Conservation (phyloP, 2,113 vertebrate species). For the Neodon shergylaensis region DNA sequence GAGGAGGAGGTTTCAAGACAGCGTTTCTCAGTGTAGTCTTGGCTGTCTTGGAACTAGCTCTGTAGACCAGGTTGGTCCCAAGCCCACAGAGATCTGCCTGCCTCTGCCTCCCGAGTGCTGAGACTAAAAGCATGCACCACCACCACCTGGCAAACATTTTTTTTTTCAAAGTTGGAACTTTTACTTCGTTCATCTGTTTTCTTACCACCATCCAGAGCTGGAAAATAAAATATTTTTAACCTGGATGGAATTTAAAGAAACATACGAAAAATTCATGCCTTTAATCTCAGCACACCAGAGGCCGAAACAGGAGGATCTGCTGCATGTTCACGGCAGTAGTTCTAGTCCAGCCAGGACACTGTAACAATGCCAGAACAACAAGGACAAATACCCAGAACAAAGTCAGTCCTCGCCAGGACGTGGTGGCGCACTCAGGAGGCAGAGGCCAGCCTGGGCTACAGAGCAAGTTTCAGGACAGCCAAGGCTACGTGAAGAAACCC, state of each 20-base stretch:
- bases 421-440: not conserved
- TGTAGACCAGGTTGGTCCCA: too few species aligned
- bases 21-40: too few species aligned
- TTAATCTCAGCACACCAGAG: not conserved
- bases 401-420: fast-evolving
- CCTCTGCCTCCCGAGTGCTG: too few species aligned
- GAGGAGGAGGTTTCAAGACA: too few species aligned
- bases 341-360: not conserved
- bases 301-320: not conserved
- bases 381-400: not conserved
- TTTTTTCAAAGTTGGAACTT: slow-evolving; percentile 36
- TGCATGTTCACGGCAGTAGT: not conserved
- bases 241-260: slow-evolving; percentile 63
- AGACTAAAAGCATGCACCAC: too few species aligned
- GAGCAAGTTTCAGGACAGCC: not conserved
- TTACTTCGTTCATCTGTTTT: not conserved
- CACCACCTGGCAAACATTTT: too few species aligned
- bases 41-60: too few species aligned
- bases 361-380: not conserved
- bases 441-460: not conserved
- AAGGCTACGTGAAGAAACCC: not conserved
- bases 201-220: slow-evolving; percentile 44
- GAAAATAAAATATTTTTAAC: slow-evolving; percentile 66
- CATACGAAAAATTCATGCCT: not conserved
- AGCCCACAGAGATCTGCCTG: too few species aligned